A percentile compares a stretch with the other conserved stretches of the same genome.
phyloP scores from a whole-genome alignment of 2,797 vertebrate genomes.

The Cheirogaleus major region DNA sequence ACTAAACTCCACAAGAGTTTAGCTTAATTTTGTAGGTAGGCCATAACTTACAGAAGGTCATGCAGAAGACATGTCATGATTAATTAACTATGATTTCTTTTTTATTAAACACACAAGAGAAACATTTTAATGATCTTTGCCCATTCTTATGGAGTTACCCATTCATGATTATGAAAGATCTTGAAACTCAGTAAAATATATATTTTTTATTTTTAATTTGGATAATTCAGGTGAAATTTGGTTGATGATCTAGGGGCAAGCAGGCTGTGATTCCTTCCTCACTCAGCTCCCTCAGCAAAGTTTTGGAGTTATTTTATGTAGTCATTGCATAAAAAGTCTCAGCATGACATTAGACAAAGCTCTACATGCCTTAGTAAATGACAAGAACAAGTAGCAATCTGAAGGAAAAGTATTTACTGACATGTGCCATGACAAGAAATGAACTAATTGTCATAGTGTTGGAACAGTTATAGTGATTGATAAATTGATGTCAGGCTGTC shows the following conservation, averaged over 20 bases:
- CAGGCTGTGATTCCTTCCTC: background rate
- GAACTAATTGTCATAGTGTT: slow-evolving; percentile 8
- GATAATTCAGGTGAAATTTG: background rate
- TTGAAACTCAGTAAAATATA: background rate
- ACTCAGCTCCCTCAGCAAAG: background rate
- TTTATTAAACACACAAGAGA: background rate
- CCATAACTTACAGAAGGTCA: background rate
- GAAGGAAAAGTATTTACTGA: slow-evolving; percentile 12
- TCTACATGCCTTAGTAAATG: background rate
- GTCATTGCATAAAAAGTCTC: background rate
- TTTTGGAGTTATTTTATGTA: slow-evolving; percentile 12
- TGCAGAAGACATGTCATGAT: background rate
- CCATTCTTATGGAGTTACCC: background rate
- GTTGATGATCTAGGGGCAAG: background rate
- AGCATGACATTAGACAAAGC: background rate
- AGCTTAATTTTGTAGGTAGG: background rate
- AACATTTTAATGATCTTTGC: background rate
- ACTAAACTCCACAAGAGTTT: background rate
- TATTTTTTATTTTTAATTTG: slow-evolving; percentile 11
- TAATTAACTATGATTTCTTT: background rate
- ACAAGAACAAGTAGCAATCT: background rate
- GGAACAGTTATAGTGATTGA: background rate
- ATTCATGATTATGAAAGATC: background rate
- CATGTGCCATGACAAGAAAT: slow-evolving; percentile 30
- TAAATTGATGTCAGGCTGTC: slow-evolving; percentile 7